Evolutionary conservation across 2,113 vertebrate genomes (phyloP).

Genomic region (Petrocephalus zakoni): DNA sequence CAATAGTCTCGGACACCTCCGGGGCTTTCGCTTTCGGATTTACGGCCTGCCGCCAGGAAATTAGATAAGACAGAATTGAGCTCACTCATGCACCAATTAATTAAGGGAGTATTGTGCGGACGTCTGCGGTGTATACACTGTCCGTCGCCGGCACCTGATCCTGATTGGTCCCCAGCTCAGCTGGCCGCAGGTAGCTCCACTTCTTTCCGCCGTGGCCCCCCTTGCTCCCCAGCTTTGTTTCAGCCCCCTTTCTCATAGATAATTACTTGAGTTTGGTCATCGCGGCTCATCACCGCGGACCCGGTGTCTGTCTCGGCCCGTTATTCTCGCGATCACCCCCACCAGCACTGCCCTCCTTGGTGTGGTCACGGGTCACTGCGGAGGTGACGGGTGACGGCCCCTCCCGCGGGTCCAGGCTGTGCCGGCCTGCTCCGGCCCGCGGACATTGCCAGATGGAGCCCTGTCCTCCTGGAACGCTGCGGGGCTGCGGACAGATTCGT

Average conservation of each 20-base stretch:
- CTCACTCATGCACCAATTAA: background rate
- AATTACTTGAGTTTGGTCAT: background rate
- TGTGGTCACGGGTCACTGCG: background rate
- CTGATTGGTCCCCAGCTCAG: background rate
- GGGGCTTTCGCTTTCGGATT: background rate
- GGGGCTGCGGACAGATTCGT: background rate
- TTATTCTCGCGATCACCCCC: background rate
- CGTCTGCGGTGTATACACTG: background rate
- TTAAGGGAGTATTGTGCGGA: background rate
- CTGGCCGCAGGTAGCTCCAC: background rate
- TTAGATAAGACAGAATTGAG: background rate
- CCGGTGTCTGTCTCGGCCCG: too few species aligned
- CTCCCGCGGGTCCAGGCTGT: background rate
- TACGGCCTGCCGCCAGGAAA: background rate
- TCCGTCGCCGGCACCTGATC: background rate
- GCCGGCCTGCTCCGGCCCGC: background rate
- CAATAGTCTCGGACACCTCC: background rate
- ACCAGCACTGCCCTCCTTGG: background rate
- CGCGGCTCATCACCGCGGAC: background rate
- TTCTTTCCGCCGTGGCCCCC: background rate
- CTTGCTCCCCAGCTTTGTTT: background rate
- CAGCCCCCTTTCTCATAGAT: background rate
- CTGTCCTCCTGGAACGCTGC: background rate
- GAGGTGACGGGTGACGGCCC: background rate
- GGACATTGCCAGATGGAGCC: conserved; percentile 3